Evolutionary conservation across 1,140 invertebrate genomes (phyloP).

Genomic region (Drosophila subpulchrella): DNA sequence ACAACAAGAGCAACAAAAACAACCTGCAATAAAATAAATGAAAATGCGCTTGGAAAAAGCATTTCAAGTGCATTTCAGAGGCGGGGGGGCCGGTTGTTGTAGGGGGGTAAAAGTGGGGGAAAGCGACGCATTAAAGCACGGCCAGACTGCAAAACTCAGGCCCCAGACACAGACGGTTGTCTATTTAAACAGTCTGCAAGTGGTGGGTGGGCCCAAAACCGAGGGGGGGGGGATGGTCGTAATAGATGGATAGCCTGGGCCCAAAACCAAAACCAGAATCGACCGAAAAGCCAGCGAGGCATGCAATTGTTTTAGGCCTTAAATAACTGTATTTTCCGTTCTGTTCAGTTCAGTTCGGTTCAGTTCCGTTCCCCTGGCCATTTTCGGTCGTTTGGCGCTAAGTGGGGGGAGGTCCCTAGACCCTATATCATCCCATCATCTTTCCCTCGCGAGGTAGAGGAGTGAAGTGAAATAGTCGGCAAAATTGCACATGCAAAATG

Average conservation of each 20-base stretch:
- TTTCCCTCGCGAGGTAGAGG: neutral
- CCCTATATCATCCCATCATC: neutral
- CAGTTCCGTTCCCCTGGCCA: slow-evolving; percentile 22
- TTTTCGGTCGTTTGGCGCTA: slow-evolving; percentile 53
- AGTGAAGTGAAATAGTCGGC: neutral
- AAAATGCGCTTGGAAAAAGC: slow-evolving; percentile 68
- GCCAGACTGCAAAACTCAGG: slow-evolving; percentile 41
- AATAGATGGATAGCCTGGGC: slow-evolving; percentile 19
- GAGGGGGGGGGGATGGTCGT: neutral
- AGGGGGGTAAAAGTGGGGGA: neutral
- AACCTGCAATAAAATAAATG: slow-evolving; percentile 68
- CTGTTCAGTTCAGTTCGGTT: slow-evolving; percentile 25
- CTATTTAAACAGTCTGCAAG: slow-evolving; percentile 59
- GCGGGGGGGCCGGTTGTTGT: no score
- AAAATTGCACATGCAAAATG: slow-evolving; percentile 62
- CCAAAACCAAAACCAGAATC: slow-evolving; percentile 45
- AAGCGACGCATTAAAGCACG: slow-evolving; percentile 58
- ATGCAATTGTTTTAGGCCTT: slow-evolving; percentile 76
- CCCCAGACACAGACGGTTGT: slow-evolving; percentile 58
- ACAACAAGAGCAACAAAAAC: slow-evolving; percentile 28
- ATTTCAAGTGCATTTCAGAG: slow-evolving; percentile 64
- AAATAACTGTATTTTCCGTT: slow-evolving; percentile 71
- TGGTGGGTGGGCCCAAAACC: slow-evolving; percentile 14
- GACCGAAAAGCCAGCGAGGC: slow-evolving; percentile 65
- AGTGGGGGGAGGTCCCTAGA: slow-evolving; percentile 42